A percentile compares a stretch with the other conserved stretches of the same genome.
Evolutionary conservation across 2,797 vertebrate species (phyloP).

Genomic region (Notamacropus eugenii): DNA sequence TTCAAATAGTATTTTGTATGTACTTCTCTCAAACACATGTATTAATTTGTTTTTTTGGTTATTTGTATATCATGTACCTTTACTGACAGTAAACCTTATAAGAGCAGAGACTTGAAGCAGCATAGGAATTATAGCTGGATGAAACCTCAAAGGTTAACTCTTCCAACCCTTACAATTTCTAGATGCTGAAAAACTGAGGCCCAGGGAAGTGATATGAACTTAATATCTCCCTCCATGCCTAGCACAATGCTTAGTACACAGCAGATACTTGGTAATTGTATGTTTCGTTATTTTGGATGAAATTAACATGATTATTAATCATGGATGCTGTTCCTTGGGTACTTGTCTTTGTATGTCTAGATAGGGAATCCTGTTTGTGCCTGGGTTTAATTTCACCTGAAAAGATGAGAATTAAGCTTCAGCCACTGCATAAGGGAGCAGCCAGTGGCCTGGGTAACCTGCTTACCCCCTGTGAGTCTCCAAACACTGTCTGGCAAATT

Average conservation of each 20-base stretch:
- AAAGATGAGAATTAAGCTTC: not conserved
- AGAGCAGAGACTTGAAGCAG: not conserved
- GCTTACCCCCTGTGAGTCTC: constrained; percentile 67
- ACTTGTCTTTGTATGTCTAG: not conserved
- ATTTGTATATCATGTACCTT: not conserved
- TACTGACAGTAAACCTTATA: not conserved
- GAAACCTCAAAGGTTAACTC: not conserved
- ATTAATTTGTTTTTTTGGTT: not conserved
- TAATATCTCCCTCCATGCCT: not conserved
- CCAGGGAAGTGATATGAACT: not conserved
- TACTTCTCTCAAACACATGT: not conserved
- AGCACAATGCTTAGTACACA: not conserved
- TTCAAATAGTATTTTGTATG: not conserved
- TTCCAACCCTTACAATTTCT: not conserved
- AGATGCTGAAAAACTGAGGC: not conserved
- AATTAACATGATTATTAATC: not conserved
- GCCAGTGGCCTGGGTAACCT: constrained; percentile 11
- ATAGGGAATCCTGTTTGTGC: not conserved
- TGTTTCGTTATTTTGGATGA: not conserved
- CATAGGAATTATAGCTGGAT: not conserved
- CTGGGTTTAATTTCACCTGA: not conserved
- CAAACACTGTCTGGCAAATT: constrained; percentile 71
- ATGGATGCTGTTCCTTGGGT: not conserved
- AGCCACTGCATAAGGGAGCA: not conserved
- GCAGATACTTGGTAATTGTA: not conserved